Evolutionary conservation across 2,888 invertebrate species (phyloP).

Genomic region (Steinernema carpocapsae): DNA sequence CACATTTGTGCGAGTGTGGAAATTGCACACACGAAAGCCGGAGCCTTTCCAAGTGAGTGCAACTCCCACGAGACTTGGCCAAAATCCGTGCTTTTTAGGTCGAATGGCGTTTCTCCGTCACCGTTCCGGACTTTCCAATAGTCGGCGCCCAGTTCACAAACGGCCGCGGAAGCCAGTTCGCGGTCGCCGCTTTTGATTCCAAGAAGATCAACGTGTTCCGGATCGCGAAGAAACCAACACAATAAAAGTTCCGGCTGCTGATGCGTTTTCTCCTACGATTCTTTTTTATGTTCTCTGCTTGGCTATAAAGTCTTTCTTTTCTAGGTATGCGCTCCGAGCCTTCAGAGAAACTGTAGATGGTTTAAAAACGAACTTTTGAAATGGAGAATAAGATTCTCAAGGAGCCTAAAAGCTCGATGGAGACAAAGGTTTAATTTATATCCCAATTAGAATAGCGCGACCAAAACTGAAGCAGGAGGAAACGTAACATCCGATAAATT

Average conservation of each 20-base stretch:
- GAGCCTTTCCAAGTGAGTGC: constrained; percentile 60
- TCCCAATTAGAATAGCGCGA: too few relatives aligned
- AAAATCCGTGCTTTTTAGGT: constrained; percentile 48
- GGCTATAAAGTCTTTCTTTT: too few relatives aligned
- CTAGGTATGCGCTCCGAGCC: too few relatives aligned
- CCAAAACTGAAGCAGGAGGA: too few relatives aligned
- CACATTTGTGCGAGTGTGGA: constrained; percentile 59
- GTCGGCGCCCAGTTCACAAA: constrained; percentile 64
- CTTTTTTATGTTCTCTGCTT: too few relatives aligned
- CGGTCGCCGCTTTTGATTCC: constrained; percentile 45
- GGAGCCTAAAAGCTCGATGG: too few relatives aligned
- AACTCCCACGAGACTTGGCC: background rate
- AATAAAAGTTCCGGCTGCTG: background rate
- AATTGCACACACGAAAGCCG: constrained; percentile 66
- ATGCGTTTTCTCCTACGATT: background rate
- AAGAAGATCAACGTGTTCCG: constrained; percentile 43
- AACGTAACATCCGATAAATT: too few relatives aligned
- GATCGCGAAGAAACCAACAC: constrained; percentile 34
- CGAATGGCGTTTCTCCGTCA: constrained; percentile 59
- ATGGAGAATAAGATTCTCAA: too few relatives aligned
- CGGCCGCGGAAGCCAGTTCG: constrained; percentile 55
- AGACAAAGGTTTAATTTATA: too few relatives aligned
- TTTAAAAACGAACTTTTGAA: too few relatives aligned
- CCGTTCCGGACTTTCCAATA: constrained; percentile 47
- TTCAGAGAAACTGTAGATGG: too few relatives aligned